Evolutionary conservation across 1,140 invertebrate genomes (phyloP).

Genomic region (Dendroctonus ponderosae): DNA sequence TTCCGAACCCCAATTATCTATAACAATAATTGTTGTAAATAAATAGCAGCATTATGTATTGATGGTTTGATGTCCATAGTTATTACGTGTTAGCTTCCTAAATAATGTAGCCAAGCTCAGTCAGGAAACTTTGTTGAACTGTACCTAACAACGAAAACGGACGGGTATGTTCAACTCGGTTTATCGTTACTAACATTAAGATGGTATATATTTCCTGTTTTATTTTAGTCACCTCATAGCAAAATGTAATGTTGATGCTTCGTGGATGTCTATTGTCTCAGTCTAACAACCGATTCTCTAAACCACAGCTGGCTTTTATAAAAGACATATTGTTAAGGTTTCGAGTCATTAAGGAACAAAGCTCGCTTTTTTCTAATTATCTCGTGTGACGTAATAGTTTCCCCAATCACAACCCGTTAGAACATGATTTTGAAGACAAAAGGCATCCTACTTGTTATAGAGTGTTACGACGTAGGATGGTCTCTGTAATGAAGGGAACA

Average conservation of each 20-base stretch:
- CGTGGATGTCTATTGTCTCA: slow-evolving; percentile 27
- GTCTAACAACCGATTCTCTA: slow-evolving; percentile 5
- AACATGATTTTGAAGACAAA: slow-evolving; percentile 1
- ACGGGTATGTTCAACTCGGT: slow-evolving; percentile 22
- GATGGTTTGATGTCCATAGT: slow-evolving; percentile 44
- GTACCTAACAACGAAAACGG: slow-evolving; percentile 8
- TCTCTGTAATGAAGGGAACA: slow-evolving; percentile 44
- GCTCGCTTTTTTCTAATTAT: background rate
- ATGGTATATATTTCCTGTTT: slow-evolving; percentile 42
- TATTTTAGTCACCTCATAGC: slow-evolving; percentile 36
- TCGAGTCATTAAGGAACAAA: slow-evolving; percentile 5
- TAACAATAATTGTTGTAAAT: slow-evolving; percentile 42
- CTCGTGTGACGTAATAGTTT: too few species aligned
- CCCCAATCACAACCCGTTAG: too few species aligned
- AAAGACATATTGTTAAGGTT: slow-evolving; percentile 1
- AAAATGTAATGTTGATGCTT: slow-evolving; percentile 27
- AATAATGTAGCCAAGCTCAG: slow-evolving; percentile 38
- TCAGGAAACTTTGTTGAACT: slow-evolving; percentile 23
- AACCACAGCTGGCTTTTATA: slow-evolving; percentile 3
- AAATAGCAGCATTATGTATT: slow-evolving; percentile 43
- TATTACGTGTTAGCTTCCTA: slow-evolving; percentile 41
- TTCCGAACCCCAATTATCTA: slow-evolving; percentile 21
- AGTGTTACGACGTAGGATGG: slow-evolving; percentile 39
- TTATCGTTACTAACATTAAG: slow-evolving; percentile 37
- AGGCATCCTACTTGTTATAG: slow-evolving; percentile 34